Percentiles rank a stretch among this genome's conserved stretches.
phyloP scores from a whole-genome alignment of 37 sponge, comb jelly and placozoan genomes.

The Spongia lamella region DNA sequence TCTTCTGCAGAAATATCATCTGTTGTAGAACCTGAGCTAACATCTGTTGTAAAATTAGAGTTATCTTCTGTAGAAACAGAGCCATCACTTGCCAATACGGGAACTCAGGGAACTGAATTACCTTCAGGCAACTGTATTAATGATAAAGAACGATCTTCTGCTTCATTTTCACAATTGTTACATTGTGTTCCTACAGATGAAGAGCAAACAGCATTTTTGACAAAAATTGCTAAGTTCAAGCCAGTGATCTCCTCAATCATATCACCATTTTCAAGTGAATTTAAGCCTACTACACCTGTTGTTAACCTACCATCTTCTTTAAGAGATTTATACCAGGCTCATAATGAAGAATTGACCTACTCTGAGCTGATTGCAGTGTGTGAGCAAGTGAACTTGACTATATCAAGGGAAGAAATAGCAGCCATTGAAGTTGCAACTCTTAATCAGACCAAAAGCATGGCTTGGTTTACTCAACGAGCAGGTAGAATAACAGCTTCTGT shows the following conservation, averaged over 20 bases:
- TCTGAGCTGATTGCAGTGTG: conserved; percentile 36
- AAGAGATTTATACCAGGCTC: conserved; percentile 25
- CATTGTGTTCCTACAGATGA: no score
- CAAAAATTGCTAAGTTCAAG: conserved; percentile 7
- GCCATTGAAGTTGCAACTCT: conserved; percentile 17
- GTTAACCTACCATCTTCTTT: conserved; percentile 24
- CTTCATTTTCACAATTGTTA: no score
- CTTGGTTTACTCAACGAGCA: conserved; percentile 43
- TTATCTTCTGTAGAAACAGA: no score
- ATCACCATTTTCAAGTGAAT: conserved; percentile 15
- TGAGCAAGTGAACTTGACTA: conserved; percentile 17
- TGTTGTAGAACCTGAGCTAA: no score
- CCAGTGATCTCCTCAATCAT: conserved; percentile 47
- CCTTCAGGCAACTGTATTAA: no score
- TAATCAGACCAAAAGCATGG: conserved; percentile 1
- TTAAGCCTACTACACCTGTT: conserved; percentile 14
- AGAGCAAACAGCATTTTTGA: no score
- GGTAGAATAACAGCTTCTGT: conserved; percentile 53
- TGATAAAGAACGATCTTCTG: no score
- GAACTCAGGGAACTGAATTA: no score
- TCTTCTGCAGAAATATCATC: no score
- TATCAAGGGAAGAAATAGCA: conserved; percentile 1
- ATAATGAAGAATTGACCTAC: conserved; percentile 10
- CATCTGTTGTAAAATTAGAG: no score
- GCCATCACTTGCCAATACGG: no score